Base-by-base conservation (phyloP, 2,113 vertebrate genomes). In the Protomyctophum bolini region DNA sequence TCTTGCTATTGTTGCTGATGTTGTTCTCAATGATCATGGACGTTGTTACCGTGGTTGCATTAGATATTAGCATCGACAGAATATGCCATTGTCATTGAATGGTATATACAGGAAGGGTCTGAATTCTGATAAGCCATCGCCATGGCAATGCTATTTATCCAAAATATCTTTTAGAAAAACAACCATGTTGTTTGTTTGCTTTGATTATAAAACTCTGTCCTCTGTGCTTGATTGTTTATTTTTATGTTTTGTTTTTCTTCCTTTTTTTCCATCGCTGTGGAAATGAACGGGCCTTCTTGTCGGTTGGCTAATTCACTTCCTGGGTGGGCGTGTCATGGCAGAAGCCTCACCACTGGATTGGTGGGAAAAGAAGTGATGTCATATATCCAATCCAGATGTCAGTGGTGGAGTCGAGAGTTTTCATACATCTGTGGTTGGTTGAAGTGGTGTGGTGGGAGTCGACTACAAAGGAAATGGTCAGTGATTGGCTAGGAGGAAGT, bases 201-300 rank as follows among this genome's bases (percentile, higher is more conserved):
- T 72, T 91, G 89, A 91, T 94, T 94, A 95, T 93, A 95, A 94
- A 95, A 96, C 94, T 41, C 33, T 95, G 96, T 98, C 94, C 96
- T 95, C 94, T 96, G 95, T 97, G 95, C 94, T 90, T 94, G 94
- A 96, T 95, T 93, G 33, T 41, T 41, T 41, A 41, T 41, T 41
- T 41, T 41, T 41, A 41, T 41, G 33, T 41, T 41, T 41, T 41
- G 33, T 41, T 41, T 41, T 41, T 41, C 33, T 91, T 46, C 8
- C 49, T 49, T 15, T 21, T 70, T 93, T 93, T 94, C 33, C n/a
- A 70, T 94, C 78, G 92, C 92, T 93, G 93, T 92, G 93, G 93
- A 94, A 93, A 94, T 92, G 66, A 90, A 87, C 91, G 85, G 93
- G 89, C 85, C 90, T 94, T 86, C 91, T 91, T 88, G 92, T 93